phyloP scores from a whole-genome alignment of 2,888 invertebrate genomes.

The Anagyrus pseudococci region DNA sequence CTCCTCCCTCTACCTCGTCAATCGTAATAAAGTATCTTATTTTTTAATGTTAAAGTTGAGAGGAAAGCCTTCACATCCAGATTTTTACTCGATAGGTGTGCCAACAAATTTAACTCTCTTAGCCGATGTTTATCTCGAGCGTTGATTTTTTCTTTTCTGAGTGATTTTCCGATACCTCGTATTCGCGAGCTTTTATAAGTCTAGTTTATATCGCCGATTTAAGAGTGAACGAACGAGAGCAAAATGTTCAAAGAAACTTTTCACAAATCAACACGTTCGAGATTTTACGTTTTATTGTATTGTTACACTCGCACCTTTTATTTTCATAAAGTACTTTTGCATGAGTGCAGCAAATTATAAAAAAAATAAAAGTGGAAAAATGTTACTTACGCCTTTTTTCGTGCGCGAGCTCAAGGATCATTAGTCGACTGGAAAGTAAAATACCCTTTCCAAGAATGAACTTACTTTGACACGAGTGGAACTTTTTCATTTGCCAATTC shows the following conservation, averaged over 20 bases:
- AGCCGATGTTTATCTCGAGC: neutral
- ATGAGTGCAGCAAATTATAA: no score
- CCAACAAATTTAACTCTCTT: slow-evolving; percentile 7
- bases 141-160: neutral
- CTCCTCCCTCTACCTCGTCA: neutral
- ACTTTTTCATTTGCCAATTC: no score
- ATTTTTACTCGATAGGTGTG: neutral
- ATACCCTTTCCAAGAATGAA: slow-evolving; percentile 14
- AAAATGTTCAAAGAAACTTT: no score
- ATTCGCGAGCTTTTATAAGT: neutral
- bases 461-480: neutral
- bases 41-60: neutral
- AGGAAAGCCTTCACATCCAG: neutral
- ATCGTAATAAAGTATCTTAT: slow-evolving; percentile 16
- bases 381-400: neutral
- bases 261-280: no score
- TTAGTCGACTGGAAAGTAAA: slow-evolving; percentile 12
- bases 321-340: no score
- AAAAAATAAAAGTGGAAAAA: no score
- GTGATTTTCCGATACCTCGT: neutral
- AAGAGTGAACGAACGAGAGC: no score
- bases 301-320: no score
- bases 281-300: no score
- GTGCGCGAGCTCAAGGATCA: slow-evolving; percentile 9
- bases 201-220: no score